Evolutionary conservation across 2,113 vertebrate genomes (phyloP).

Genomic region (Nothobranchius furzeri): DNA sequence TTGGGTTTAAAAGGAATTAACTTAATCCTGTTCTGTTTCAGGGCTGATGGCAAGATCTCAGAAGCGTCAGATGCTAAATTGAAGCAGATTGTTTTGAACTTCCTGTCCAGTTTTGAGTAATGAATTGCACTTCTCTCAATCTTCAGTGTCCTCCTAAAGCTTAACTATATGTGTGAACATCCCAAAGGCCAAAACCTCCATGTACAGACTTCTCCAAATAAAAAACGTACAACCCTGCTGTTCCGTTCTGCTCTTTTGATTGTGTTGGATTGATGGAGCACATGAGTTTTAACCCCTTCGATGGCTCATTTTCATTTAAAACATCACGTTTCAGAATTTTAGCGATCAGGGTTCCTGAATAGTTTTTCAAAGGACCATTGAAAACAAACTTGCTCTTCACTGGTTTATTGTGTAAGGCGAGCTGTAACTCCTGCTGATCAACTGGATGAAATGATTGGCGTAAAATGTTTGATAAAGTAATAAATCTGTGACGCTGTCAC

Average conservation of each 20-base stretch:
- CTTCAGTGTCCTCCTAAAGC: constrained; percentile 69
- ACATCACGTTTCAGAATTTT: not conserved
- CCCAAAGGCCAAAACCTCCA: constrained; percentile 75
- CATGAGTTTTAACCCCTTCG: not conserved
- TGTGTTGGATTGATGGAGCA: constrained; percentile 7
- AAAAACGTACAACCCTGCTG: constrained; percentile 74
- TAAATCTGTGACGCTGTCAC: constrained; percentile 56
- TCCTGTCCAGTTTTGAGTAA: constrained; percentile 94
- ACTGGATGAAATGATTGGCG: not conserved
- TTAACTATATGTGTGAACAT: constrained; percentile 71
- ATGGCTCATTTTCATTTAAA: not conserved
- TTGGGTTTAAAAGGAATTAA: not conserved
- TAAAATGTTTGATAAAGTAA: constrained; percentile 66
- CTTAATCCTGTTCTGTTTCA: constrained; percentile 58
- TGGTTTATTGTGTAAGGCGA: not conserved
- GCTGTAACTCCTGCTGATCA: not conserved
- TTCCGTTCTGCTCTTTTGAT: constrained; percentile 52
- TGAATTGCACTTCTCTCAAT: constrained; percentile 69
- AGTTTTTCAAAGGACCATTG: constrained; percentile 25
- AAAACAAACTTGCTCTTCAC: not conserved
- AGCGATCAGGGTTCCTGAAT: constrained; percentile 15
- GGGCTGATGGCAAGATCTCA: constrained; percentile 92
- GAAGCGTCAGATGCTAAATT: constrained; percentile 90
- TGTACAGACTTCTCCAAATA: constrained; percentile 89
- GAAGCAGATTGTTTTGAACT: constrained; percentile 91